phyloP scores from a whole-genome alignment of 2,113 vertebrate genomes.

The Podilymbus podiceps region DNA sequence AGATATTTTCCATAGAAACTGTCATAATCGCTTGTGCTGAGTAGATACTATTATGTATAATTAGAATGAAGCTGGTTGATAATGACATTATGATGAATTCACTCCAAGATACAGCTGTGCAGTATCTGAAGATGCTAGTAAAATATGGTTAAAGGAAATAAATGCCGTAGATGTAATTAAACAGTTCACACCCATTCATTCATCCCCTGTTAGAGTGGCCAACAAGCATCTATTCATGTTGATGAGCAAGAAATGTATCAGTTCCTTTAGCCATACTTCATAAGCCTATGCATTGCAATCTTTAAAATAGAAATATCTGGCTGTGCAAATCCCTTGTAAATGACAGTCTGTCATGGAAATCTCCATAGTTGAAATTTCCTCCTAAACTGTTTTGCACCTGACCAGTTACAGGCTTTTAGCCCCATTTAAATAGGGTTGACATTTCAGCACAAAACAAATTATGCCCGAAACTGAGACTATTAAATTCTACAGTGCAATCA shows the following conservation, averaged over 20 bases:
- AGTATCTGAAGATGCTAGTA: neutral
- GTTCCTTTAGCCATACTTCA: neutral
- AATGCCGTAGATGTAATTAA: neutral
- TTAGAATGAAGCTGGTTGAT: neutral
- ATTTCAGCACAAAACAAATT: conserved; percentile 52
- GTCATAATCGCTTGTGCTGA: neutral
- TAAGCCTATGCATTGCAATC: neutral
- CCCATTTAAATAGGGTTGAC: conserved; percentile 23
- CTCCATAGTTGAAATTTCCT: neutral
- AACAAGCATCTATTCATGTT: neutral
- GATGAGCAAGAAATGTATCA: neutral
- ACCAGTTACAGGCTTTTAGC: conserved; percentile 5
- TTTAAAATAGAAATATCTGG: neutral
- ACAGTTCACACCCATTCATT: neutral
- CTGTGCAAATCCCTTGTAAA: conserved; percentile 8
- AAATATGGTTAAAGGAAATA: conserved; percentile 13
- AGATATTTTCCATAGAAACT: neutral
- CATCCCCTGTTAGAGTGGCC: neutral
- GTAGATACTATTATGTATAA: neutral
- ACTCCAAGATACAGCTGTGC: neutral
- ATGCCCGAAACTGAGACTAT: conserved; percentile 45
- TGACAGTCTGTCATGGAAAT: neutral
- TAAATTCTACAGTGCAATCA: conserved; percentile 34
- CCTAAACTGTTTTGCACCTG: conserved; percentile 21
- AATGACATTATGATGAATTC: conserved; percentile 19